A percentile compares a stretch with the other conserved stretches of the same genome.
phyloP scores from a whole-genome alignment of 2,888 invertebrate species.

The Branchellion lobata region DNA sequence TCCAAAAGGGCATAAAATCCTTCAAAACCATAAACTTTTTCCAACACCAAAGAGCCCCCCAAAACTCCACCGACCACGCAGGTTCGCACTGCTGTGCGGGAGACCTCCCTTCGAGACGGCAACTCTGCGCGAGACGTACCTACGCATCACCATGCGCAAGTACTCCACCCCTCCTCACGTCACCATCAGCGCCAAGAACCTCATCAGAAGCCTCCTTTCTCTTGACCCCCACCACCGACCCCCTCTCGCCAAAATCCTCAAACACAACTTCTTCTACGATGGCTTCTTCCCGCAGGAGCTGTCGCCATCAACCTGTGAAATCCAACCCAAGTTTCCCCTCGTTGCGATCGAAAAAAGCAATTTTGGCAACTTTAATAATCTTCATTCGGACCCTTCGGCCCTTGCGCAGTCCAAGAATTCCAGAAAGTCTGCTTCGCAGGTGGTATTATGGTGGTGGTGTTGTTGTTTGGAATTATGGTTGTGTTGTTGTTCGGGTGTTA shows the following conservation, averaged over 20 bases:
- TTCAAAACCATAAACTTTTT: not conserved
- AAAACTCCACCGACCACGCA: conserved; percentile 52
- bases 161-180: conserved; percentile 62
- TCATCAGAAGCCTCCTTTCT: conserved; percentile 74
- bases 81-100: conserved; percentile 67
- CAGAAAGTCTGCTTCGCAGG: conserved; percentile 50
- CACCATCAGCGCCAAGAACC: conserved; percentile 61
- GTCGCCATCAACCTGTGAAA: conserved; percentile 65
- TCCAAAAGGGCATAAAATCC: not conserved
- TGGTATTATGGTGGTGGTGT: too few relatives aligned
- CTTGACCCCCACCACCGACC: conserved; percentile 81
- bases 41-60: too few relatives aligned
- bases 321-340: conserved; percentile 62
- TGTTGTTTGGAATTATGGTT: too few relatives aligned
- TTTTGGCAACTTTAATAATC: not conserved
- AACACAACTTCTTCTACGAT: conserved; percentile 69
- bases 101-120: conserved; percentile 69
- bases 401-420: conserved; percentile 50
- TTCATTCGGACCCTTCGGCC: conserved; percentile 26
- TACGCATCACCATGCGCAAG: conserved; percentile 64
- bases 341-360: conserved; percentile 16
- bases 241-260: conserved; percentile 73
- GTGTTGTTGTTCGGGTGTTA: too few relatives aligned
- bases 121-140: conserved; percentile 67
- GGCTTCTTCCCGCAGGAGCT: conserved; percentile 65